Percentiles rank a stretch among this genome's conserved stretches.
Conservation (phyloP, 2,797 vertebrate species). For the Erethizon dorsatum region DNA sequence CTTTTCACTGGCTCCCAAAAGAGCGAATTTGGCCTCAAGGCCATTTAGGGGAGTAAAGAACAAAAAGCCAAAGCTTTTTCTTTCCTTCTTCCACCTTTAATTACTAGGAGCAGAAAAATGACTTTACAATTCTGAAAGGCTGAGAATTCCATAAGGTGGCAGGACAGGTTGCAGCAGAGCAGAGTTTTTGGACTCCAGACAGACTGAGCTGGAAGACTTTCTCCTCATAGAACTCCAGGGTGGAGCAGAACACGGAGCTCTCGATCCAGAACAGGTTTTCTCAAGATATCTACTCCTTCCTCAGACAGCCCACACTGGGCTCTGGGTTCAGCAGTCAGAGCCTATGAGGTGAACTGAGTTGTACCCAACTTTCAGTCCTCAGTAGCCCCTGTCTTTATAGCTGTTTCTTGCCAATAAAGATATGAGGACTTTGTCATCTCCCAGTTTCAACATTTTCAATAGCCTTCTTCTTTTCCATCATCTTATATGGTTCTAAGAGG, state of each 20-base stretch:
- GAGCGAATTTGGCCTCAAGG: neutral
- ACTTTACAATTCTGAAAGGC: neutral
- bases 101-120: neutral
- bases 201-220: neutral
- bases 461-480: neutral
- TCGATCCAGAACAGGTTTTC: neutral
- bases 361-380: neutral
- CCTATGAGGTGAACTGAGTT: neutral
- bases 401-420: neutral
- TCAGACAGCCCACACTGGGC: neutral
- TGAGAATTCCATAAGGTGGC: neutral
- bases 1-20: constrained; percentile 35
- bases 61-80: neutral
- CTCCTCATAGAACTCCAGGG: neutral
- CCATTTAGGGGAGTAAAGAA: constrained; percentile 10
- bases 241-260: no score
- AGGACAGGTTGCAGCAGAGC: neutral
- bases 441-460: neutral
- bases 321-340: neutral
- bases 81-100: constrained; percentile 39
- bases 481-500: neutral
- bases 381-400: neutral
- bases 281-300: neutral
- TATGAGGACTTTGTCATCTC: neutral
- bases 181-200: neutral